A percentile compares a stretch with the other conserved stretches of the same genome.
phyloP scores from a whole-genome alignment of 2,797 vertebrate genomes.

The Poecilia picta region DNA sequence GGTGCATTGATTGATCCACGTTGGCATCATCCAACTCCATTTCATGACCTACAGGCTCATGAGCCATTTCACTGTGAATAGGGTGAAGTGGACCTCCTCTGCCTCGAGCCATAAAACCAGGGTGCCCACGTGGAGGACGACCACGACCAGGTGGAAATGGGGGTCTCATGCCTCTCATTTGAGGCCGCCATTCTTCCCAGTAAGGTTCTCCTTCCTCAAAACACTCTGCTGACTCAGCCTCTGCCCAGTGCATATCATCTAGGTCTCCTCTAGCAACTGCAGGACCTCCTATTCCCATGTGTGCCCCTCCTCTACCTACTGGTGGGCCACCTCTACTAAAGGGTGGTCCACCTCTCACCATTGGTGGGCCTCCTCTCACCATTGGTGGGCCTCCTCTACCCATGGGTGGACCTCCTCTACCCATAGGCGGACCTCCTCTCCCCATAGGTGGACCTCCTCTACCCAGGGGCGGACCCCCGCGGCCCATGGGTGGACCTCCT shows the following conservation, averaged over 20 bases:
- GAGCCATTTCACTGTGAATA: conserved; percentile 74
- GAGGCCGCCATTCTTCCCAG: conserved; percentile 86
- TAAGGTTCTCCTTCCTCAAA: conserved; percentile 84
- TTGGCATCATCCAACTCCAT: conserved; percentile 66
- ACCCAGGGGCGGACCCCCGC: conserved; percentile 63
- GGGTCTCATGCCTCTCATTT: conserved; percentile 77
- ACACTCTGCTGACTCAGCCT: conserved; percentile 82
- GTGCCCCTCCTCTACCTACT: conserved; percentile 68
- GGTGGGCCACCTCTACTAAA: conserved; percentile 66
- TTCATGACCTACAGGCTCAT: conserved; percentile 59
- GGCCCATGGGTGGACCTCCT: conserved; percentile 48
- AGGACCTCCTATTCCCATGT: conserved; percentile 34
- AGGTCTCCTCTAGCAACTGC: conserved; percentile 57
- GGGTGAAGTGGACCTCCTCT: conserved; percentile 81
- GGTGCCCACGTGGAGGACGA: conserved; percentile 76
- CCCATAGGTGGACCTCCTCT: conserved; percentile 63
- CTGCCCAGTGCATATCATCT: conserved; percentile 87
- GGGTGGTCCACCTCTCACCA: not conserved
- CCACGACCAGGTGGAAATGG: conserved; percentile 78
- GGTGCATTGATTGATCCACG: conserved; percentile 58
- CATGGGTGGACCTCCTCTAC: not conserved
- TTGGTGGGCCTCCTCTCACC: not conserved
- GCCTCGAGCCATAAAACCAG: conserved; percentile 81
- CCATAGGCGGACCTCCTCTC: conserved; percentile 4
- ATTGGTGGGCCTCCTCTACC: not conserved